A percentile compares a stretch with the other conserved stretches of the same genome.
These are phyloP conservation scores for Actenoides lindsayi DNA, from an alignment of 2,113 vertebrate genomes.

Conservation along the genomic window DNA sequence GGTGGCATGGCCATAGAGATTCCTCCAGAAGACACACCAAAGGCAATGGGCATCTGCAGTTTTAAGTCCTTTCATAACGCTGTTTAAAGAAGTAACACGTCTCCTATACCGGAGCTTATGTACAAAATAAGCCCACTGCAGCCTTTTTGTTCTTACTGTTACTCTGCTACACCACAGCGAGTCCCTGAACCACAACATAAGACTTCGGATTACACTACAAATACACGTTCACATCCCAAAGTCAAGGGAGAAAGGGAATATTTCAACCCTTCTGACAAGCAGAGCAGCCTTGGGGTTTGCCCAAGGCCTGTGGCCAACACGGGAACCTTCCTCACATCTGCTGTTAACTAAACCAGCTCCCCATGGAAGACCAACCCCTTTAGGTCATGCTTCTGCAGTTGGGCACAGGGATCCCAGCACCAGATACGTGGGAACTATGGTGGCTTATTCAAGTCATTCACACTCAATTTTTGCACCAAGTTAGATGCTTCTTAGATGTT, in stretches of 20 bases:
- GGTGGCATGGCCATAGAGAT: neutral
- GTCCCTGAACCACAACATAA: neutral
- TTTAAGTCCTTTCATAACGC: neutral
- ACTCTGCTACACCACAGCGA: neutral
- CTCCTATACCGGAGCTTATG: neutral
- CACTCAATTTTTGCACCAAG: neutral
- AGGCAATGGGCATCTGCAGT: neutral
- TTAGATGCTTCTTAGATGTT: neutral
- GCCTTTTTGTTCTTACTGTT: neutral
- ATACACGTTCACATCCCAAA: neutral
- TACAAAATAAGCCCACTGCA: neutral
- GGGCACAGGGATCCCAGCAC: neutral
- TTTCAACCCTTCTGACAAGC: neutral
- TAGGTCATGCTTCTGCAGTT: rapidly evolving
- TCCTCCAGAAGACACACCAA: neutral
- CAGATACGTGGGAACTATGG: neutral
- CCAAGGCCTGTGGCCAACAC: neutral
- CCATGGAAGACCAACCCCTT: neutral
- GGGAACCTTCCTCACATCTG: neutral
- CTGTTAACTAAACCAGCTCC: neutral
- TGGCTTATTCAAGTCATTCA: neutral
- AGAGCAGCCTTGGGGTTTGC: neutral
- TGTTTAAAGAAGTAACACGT: neutral
- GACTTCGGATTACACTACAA: neutral
- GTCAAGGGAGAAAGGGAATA: neutral